phyloP scores from a whole-genome alignment of 1,140 invertebrate genomes.

The Megalopta genalis region DNA sequence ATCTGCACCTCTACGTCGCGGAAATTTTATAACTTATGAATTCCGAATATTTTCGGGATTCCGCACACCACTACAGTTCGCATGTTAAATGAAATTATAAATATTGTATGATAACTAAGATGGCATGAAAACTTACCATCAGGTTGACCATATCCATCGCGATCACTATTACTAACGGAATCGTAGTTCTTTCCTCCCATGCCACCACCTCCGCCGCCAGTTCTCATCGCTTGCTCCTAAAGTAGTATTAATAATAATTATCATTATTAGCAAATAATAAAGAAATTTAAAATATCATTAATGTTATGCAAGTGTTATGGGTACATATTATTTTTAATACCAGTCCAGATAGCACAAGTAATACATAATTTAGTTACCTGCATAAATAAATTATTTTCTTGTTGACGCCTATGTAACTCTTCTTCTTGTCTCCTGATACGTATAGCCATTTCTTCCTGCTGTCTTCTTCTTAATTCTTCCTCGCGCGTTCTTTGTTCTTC shows the following conservation, averaged over 20 bases:
- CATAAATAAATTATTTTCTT: slow-evolving; percentile 91
- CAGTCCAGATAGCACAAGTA: background rate
- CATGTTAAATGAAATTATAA: background rate
- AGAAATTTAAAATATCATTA: too few relatives aligned
- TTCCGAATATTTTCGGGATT: too few relatives aligned
- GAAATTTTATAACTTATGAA: too few relatives aligned
- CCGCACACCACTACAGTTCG: too few relatives aligned
- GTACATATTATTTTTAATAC: background rate
- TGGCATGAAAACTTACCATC: slow-evolving; percentile 69
- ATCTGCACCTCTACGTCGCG: too few relatives aligned
- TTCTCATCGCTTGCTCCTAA: slow-evolving; percentile 77
- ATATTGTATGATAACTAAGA: background rate
- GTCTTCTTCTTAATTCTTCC: slow-evolving; percentile 85
- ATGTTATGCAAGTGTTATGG: too few relatives aligned
- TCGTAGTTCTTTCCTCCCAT: slow-evolving; percentile 75
- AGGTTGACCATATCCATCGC: slow-evolving; percentile 75
- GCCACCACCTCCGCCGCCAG: slow-evolving; percentile 45
- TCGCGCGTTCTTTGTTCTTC: slow-evolving; percentile 90
- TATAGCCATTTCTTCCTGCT: slow-evolving; percentile 87
- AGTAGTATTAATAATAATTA: slow-evolving; percentile 42
- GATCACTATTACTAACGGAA: slow-evolving; percentile 74
- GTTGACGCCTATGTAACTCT: slow-evolving; percentile 88
- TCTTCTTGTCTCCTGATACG: slow-evolving; percentile 90
- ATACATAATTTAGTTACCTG: slow-evolving; percentile 80
- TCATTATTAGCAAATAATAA: slow-evolving; percentile 24